Percentiles rank a stretch among this genome's conserved stretches.
Conservation (phyloP, 1,140 invertebrate genomes). For the Drosophila bocqueti region DNA sequence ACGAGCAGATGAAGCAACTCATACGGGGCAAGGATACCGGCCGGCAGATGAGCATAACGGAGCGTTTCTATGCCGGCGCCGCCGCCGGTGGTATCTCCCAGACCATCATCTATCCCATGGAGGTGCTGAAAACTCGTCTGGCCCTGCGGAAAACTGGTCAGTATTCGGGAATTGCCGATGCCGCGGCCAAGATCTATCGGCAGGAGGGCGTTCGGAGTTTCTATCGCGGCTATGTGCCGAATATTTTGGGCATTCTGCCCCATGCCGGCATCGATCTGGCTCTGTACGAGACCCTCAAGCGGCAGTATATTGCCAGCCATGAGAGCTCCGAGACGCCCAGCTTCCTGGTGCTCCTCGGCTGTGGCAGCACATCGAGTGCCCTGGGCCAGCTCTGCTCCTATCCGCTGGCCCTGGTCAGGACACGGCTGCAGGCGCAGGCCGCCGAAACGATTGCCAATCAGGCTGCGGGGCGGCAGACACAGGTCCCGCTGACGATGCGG, state of each 20-base stretch:
- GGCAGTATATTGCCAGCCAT: slow-evolving; percentile 91
- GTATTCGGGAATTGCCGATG: slow-evolving; percentile 95
- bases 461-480: slow-evolving; percentile 62
- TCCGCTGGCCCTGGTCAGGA: slow-evolving; percentile 97
- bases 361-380: slow-evolving; percentile 96
- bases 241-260: slow-evolving; percentile 98
- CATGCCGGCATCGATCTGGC: slow-evolving; percentile 99
- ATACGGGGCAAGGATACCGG: slow-evolving; percentile 89
- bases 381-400: slow-evolving; percentile 98
- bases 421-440: slow-evolving; percentile 96
- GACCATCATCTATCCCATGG: slow-evolving; percentile 98
- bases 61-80: slow-evolving; percentile 97
- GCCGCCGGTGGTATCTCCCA: slow-evolving; percentile 98
- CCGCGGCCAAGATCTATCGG: slow-evolving; percentile 94
- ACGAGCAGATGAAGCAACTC: slow-evolving; percentile 96
- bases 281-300: slow-evolving; percentile 98
- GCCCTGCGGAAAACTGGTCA: slow-evolving; percentile 98
- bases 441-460: slow-evolving; percentile 51
- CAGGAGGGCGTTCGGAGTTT: slow-evolving; percentile 94
- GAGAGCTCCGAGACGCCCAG: slow-evolving; percentile 89
- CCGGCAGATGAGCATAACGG: slow-evolving; percentile 92
- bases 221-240: slow-evolving; percentile 97
- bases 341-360: slow-evolving; percentile 93
- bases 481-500: slow-evolving; percentile 87
- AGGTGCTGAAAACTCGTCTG: slow-evolving; percentile 98